These are phyloP conservation scores for Anarrhichthys ocellatus DNA, from an alignment of 2,113 vertebrate species.

Conservation along the genomic window DNA sequence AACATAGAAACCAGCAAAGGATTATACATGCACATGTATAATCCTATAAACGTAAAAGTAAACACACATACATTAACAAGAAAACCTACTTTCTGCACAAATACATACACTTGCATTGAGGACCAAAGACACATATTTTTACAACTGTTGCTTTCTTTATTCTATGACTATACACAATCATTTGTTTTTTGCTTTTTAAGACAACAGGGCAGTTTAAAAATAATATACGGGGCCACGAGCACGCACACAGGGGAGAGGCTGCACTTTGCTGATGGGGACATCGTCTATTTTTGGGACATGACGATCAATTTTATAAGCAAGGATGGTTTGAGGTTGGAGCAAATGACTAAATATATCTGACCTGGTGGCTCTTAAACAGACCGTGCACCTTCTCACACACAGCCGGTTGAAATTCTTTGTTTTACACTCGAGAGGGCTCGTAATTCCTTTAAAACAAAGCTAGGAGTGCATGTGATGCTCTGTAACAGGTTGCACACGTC, in stretches of 20 bases:
- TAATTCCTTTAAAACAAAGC: neutral
- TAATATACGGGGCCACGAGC: neutral
- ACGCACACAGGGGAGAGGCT: conserved; percentile 1
- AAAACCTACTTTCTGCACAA: no score
- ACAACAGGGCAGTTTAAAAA: neutral
- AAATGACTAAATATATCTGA: conserved; percentile 65
- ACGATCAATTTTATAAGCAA: conserved; percentile 41
- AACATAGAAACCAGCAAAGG: neutral
- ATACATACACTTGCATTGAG: neutral
- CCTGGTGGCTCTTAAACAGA: conserved; percentile 25
- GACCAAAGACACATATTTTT: neutral
- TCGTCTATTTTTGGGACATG: conserved; percentile 56
- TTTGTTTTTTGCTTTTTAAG: conserved; percentile 21
- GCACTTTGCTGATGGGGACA: conserved; percentile 25
- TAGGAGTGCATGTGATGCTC: neutral
- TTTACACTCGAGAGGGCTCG: neutral
- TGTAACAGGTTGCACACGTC: neutral
- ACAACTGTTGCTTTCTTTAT: neutral
- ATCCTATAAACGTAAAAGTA: neutral
- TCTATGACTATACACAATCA: conserved; percentile 2
- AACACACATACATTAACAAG: neutral
- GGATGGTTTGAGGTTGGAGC: conserved; percentile 55
- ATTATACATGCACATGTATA: neutral
- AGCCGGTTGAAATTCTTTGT: no score
- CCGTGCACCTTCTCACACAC: conserved; percentile 3